Evolutionary conservation across 2,797 vertebrate species (phyloP).

Genomic region (Diplodus sargus): DNA sequence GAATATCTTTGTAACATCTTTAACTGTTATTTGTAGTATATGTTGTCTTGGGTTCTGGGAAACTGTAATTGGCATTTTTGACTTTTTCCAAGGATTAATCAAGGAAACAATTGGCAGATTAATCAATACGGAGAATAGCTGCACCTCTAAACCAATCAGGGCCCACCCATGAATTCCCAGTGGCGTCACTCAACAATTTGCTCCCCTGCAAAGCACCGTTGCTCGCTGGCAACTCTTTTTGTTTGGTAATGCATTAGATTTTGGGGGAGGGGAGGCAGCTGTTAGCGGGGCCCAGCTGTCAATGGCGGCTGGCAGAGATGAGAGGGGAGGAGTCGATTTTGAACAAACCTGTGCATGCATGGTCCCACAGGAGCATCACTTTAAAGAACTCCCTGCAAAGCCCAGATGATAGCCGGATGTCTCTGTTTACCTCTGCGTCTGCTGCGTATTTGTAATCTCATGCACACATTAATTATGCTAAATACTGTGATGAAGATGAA

Average conservation of each 20-base stretch:
- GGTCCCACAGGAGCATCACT: slow-evolving; percentile 65
- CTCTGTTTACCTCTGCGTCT: slow-evolving; percentile 55
- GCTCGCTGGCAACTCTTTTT: slow-evolving; percentile 53
- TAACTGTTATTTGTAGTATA: neutral
- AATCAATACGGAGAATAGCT: neutral
- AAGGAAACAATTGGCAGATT: neutral
- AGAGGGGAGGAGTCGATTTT: slow-evolving; percentile 63
- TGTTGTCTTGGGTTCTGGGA: neutral
- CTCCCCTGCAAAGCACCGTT: slow-evolving; percentile 23
- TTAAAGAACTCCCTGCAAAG: slow-evolving; percentile 68
- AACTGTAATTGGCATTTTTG: neutral
- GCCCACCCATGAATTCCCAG: slow-evolving; percentile 46
- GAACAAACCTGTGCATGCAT: slow-evolving; percentile 71
- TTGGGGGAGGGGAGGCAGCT: slow-evolving; percentile 71
- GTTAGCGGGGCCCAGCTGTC: slow-evolving; percentile 77
- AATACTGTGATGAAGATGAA: slow-evolving; percentile 40
- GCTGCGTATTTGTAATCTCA: slow-evolving; percentile 16
- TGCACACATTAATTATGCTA: slow-evolving; percentile 45
- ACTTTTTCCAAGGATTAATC: neutral
- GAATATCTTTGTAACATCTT: too few relatives aligned
- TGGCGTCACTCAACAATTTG: slow-evolving; percentile 43
- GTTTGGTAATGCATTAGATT: slow-evolving; percentile 63
- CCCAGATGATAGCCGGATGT: slow-evolving; percentile 60
- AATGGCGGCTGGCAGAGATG: slow-evolving; percentile 63
- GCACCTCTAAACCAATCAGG: slow-evolving; percentile 3